A percentile compares a stretch with the other conserved stretches of the same genome.
Conservation (phyloP, 2,888 invertebrate species). For the Panopea generosa region DNA sequence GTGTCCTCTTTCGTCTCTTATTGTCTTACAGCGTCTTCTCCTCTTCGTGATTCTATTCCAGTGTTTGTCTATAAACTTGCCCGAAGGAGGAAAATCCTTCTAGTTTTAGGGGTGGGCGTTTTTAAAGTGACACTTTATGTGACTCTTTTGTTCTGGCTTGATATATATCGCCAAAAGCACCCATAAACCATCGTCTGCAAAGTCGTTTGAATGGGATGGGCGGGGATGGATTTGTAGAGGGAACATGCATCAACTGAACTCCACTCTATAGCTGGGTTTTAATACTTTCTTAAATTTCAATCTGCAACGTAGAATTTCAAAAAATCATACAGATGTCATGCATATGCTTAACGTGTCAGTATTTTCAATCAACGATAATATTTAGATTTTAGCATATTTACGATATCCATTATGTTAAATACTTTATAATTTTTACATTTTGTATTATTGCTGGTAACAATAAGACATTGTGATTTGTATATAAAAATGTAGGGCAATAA, state of each 20-base stretch:
- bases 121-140: constrained; percentile 59
- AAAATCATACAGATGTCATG: constrained; percentile 50
- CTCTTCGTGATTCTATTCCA: neutral
- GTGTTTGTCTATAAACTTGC: constrained; percentile 54
- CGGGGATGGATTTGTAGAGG: constrained; percentile 36
- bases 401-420: too few relatives aligned
- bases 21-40: constrained; percentile 29
- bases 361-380: constrained; percentile 36
- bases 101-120: constrained; percentile 54
- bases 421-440: too few relatives aligned
- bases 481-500: too few relatives aligned
- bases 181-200: constrained; percentile 58
- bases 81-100: constrained; percentile 53
- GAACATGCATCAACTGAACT: constrained; percentile 48
- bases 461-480: too few relatives aligned
- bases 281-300: constrained; percentile 59
- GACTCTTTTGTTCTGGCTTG: constrained; percentile 53
- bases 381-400: neutral
- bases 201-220: constrained; percentile 49
- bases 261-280: constrained; percentile 43
- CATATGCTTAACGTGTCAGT: constrained; percentile 30
- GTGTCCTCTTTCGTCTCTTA: constrained; percentile 29
- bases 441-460: too few relatives aligned
- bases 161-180: constrained; percentile 62
- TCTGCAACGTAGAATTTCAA: constrained; percentile 21